Evolutionary conservation across 2,113 vertebrate species (phyloP).

Genomic region (Odocoileus hemionus): DNA sequence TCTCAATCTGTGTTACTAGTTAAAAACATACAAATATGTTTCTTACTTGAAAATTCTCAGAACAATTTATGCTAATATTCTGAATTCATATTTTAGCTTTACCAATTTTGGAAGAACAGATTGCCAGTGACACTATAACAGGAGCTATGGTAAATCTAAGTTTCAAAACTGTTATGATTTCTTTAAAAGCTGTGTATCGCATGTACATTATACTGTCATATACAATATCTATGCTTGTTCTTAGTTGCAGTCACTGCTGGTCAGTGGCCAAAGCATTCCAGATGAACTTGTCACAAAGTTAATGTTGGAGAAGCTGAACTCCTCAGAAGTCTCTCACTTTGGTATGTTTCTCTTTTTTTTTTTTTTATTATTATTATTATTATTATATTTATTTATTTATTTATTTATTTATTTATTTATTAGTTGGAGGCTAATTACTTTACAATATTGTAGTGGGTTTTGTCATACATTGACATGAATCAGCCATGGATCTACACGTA

Average conservation of each 20-base stretch:
- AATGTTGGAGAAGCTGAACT: conserved; percentile 86
- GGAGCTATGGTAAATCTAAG: conserved; percentile 83
- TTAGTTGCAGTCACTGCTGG: conserved; percentile 74
- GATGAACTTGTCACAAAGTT: conserved; percentile 87
- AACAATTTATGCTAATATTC: conserved; percentile 26
- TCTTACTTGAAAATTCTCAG: conserved; percentile 6
- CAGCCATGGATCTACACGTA: too few relatives aligned
- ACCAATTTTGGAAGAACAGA: conserved; percentile 84
- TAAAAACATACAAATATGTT: neutral
- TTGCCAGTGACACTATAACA: conserved; percentile 79
- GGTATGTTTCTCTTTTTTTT: conserved; percentile 78
- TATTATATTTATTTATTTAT: too few relatives aligned
- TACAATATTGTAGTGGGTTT: too few relatives aligned
- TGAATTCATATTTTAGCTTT: conserved; percentile 82
- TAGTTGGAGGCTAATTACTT: too few relatives aligned
- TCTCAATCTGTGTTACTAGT: neutral
- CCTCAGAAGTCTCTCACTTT: conserved; percentile 88
- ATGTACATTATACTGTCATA: neutral
- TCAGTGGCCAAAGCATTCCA: conserved; percentile 84
- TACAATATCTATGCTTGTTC: conserved; percentile 14
- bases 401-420: too few relatives aligned
- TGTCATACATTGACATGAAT: too few relatives aligned
- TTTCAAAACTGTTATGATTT: neutral
- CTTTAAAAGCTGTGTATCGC: neutral
- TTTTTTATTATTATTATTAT: too few relatives aligned